Evolutionary conservation across 2,113 vertebrate species (phyloP).

Genomic region (Lepisosteus osseus): DNA sequence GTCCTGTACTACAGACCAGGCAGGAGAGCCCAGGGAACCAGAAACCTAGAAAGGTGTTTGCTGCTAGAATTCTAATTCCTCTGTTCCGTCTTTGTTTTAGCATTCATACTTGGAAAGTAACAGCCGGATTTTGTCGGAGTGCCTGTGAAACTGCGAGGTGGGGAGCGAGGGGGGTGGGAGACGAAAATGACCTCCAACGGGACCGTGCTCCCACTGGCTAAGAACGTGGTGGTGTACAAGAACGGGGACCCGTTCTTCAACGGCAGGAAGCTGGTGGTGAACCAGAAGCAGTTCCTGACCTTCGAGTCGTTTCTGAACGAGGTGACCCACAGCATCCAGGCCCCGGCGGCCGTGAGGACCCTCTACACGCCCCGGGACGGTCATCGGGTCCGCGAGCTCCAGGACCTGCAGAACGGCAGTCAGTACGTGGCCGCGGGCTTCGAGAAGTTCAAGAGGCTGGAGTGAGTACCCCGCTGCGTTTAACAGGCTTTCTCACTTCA

Average conservation of each 20-base stretch:
- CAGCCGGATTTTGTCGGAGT: too few relatives aligned
- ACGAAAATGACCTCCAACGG: constrained; percentile 56
- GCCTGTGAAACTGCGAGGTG: too few relatives aligned
- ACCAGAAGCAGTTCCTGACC: constrained; percentile 69
- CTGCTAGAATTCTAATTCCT: background rate
- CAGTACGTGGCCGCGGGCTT: constrained; percentile 84
- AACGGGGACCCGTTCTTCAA: constrained; percentile 83
- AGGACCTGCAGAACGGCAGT: constrained; percentile 69
- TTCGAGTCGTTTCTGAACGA: constrained; percentile 82
- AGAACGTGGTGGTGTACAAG: constrained; percentile 75
- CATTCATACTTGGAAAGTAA: too few relatives aligned
- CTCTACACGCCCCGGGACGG: constrained; percentile 78
- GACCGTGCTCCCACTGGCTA: constrained; percentile 62
- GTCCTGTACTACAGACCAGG: background rate
- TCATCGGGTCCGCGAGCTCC: constrained; percentile 62
- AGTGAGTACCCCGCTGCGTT: constrained; percentile 66
- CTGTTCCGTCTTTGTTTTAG: background rate
- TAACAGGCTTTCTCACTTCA: too few relatives aligned
- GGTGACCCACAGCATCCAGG: constrained; percentile 71
- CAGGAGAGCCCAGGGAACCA: background rate
- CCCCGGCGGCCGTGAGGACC: constrained; percentile 71
- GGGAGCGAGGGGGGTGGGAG: background rate
- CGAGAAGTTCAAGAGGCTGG: constrained; percentile 76
- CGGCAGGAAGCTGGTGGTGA: constrained; percentile 78
- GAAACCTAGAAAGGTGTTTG: background rate